Evolutionary conservation across 2,888 invertebrate genomes (phyloP).

Genomic region (Ashinkailepas kermadecensis): DNA sequence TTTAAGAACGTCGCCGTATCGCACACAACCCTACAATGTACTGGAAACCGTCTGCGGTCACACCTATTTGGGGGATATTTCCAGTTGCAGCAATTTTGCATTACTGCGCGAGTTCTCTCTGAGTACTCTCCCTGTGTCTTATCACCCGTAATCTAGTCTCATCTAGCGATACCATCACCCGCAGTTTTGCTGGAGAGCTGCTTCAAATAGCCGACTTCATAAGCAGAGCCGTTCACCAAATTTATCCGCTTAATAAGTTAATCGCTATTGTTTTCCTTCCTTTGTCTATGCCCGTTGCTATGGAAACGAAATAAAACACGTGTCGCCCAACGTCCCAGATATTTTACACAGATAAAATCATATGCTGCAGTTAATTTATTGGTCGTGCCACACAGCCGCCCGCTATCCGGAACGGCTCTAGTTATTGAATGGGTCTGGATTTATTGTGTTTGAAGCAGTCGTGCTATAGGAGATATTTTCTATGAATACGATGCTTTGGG

Average conservation of each 20-base stretch:
- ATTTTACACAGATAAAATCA: conserved; percentile 17
- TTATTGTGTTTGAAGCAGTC: conserved; percentile 1
- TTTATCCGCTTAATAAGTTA: conserved; percentile 17
- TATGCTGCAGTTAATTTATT: conserved; percentile 19
- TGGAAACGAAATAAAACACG: conserved; percentile 19
- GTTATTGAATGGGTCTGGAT: conserved; percentile 11
- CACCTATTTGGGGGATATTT: too few relatives aligned
- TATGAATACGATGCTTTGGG: conserved; percentile 12
- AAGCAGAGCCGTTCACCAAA: background rate
- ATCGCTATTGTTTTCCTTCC: background rate
- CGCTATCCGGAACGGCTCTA: background rate
- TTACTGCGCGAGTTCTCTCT: too few relatives aligned
- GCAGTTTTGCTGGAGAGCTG: background rate
- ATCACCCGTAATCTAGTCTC: too few relatives aligned
- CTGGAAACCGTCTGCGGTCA: too few relatives aligned
- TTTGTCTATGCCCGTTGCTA: background rate
- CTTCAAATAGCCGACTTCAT: background rate
- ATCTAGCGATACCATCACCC: background rate
- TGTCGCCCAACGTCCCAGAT: background rate
- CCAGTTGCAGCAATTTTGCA: too few relatives aligned
- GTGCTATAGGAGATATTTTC: conserved; percentile 10
- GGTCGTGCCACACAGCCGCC: conserved; percentile 6
- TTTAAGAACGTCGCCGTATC: too few relatives aligned
- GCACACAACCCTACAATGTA: too few relatives aligned
- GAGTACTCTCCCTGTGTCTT: too few relatives aligned